Conservation (phyloP, 2,797 vertebrate species). For the Lutjanus argentimaculatus region DNA sequence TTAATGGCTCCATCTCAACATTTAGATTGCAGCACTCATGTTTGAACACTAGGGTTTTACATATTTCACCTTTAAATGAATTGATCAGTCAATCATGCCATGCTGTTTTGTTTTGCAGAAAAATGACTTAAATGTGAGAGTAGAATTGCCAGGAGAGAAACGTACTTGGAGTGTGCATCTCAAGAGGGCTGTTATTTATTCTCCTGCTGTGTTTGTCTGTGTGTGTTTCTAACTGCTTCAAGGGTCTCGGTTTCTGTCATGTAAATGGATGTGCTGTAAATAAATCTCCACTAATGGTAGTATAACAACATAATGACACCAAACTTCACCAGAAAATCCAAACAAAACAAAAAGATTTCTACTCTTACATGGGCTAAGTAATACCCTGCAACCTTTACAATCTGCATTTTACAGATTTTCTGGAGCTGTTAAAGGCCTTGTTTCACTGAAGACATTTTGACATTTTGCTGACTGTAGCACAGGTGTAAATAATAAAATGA, state of each 20-base stretch:
- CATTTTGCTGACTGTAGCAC: background rate
- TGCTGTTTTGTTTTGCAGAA: slow-evolving; percentile 19
- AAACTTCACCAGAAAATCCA: slow-evolving; percentile 14
- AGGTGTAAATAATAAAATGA: background rate
- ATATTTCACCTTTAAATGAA: slow-evolving; percentile 7
- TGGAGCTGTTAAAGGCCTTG: background rate
- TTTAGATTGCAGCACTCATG: too few relatives aligned
- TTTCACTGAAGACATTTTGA: background rate
- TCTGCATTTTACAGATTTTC: background rate
- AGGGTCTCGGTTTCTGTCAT: slow-evolving; percentile 47
- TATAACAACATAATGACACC: background rate
- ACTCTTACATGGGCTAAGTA: background rate
- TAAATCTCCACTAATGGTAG: slow-evolving; percentile 34
- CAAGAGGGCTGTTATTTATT: slow-evolving; percentile 54
- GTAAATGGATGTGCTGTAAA: slow-evolving; percentile 50
- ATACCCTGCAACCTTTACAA: background rate
- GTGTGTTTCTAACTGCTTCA: slow-evolving; percentile 29
- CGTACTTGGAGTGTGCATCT: slow-evolving; percentile 20
- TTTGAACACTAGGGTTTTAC: too few relatives aligned
- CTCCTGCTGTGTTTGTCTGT: slow-evolving; percentile 9
- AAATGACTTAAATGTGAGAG: slow-evolving; percentile 5
- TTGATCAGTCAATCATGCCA: slow-evolving; percentile 6
- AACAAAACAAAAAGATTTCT: slow-evolving; percentile 32
- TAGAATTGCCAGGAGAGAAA: slow-evolving; percentile 32
- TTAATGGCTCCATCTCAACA: too few relatives aligned